Percentiles rank a stretch among this genome's conserved stretches.
Evolutionary conservation across 2,797 vertebrate genomes (phyloP).

Genomic region (Hyperoplus lanceolatus): DNA sequence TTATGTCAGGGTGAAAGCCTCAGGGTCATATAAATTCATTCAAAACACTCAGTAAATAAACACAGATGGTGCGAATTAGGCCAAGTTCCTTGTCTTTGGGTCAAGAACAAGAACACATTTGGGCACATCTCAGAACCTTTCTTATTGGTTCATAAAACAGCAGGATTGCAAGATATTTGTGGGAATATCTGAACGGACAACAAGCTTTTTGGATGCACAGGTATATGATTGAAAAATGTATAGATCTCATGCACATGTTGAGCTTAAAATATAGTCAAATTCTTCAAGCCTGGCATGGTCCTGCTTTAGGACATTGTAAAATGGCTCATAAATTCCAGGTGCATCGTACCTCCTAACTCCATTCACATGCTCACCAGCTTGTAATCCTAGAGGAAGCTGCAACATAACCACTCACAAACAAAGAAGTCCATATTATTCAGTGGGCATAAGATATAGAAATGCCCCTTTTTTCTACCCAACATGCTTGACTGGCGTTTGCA

Average conservation of each 20-base stretch:
- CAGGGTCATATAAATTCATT: conserved; percentile 3
- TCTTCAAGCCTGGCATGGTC: background rate
- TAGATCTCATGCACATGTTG: background rate
- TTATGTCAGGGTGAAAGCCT: conserved; percentile 61
- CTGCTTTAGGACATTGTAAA: conserved; percentile 53
- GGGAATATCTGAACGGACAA: background rate
- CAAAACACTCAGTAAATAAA: conserved; percentile 20
- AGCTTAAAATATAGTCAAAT: background rate
- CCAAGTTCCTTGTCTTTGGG: background rate
- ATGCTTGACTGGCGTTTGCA: background rate
- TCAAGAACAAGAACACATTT: background rate
- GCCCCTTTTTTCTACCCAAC: background rate
- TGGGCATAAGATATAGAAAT: background rate
- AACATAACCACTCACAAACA: background rate
- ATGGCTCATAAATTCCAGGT: conserved; percentile 68
- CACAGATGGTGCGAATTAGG: conserved; percentile 36
- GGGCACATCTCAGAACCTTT: background rate
- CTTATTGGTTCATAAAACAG: background rate
- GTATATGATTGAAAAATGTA: background rate
- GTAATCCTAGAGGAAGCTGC: background rate
- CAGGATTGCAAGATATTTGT: background rate
- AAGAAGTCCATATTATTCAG: background rate
- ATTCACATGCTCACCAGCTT: conserved; percentile 6
- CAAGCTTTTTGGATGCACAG: background rate
- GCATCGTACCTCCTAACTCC: conserved; percentile 37